Base-by-base conservation (phyloP, 2,888 invertebrate species). In the Drosophila demipolita region DNA sequence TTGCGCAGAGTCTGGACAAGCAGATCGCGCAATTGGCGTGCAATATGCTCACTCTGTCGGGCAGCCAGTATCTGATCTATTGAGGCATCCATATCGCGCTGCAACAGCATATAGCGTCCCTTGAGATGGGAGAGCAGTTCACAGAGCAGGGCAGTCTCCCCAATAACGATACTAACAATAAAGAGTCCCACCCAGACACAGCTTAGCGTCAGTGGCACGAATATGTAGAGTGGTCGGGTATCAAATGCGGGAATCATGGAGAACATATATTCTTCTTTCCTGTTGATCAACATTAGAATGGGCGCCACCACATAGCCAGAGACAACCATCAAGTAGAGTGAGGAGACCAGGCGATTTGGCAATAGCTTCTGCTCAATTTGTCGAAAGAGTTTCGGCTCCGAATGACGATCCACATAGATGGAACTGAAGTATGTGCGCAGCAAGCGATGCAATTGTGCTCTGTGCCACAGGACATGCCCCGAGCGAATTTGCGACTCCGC, bases 101-200 rank as follows among this genome's bases (percentile, higher is more conserved):
- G 75, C 2, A 92, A 63, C 32, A 92, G 29, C 4, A 71, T 3
- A 45, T 90, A 92, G 4, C 89, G 91, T 7, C 79, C 87, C 61
- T 87, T 90, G 1, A 92, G 64, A 64, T 92, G 91, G 32, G 87
- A 67, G 52, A 90, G 76, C 23, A 87, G 54, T 17, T 78, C 80
- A 4, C 88, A 83, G 23, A 92, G 35, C 23, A 86, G 60, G 36
- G 78, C 85, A 3, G 80, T 73, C 32, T 92, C 92, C 0, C 90
- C 91, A 32, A 91, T 81, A 0, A 80, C 67, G 66, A 86, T 73
- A 2, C 84, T 65, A n/a, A 68, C 82, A 0, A 88, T 81, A 33
- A 75, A 69, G 0, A 80, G 6, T 4, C 86, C 91, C 0, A 85
- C 68, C 87, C 90, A 92, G 7, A 86, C 52, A 26, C 85, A 84